Conservation (phyloP, 2,888 invertebrate genomes). For the Bimastos eiseni region DNA sequence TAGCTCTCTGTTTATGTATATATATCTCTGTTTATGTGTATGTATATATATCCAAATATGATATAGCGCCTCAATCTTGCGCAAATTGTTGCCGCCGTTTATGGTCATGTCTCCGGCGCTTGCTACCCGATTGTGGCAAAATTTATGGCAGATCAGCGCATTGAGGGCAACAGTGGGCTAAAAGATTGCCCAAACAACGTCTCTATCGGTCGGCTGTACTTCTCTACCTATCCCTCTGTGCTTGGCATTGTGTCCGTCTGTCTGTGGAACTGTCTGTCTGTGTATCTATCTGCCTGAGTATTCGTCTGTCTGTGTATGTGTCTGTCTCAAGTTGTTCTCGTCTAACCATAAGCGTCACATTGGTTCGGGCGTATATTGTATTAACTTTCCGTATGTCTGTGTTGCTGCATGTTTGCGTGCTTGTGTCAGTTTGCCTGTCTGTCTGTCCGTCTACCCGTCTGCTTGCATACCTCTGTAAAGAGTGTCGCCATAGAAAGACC, state of each 20-base stretch:
- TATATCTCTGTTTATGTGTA: not conserved
- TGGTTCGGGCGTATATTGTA: too few relatives aligned
- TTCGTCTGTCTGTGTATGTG: not conserved
- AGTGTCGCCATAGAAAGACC: too few relatives aligned
- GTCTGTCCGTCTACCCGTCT: too few relatives aligned
- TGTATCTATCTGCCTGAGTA: too few relatives aligned
- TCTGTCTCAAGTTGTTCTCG: too few relatives aligned
- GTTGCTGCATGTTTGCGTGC: not conserved
- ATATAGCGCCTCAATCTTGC: conserved; percentile 13
- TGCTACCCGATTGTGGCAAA: not conserved
- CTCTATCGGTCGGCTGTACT: not conserved
- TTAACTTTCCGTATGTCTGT: not conserved
- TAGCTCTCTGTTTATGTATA: too few relatives aligned
- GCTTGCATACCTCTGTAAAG: too few relatives aligned
- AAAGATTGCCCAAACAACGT: not conserved
- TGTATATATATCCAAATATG: not conserved
- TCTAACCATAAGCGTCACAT: too few relatives aligned
- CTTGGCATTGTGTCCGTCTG: not conserved
- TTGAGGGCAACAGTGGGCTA: not conserved
- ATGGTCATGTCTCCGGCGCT: conserved; percentile 6
- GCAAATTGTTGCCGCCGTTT: not conserved
- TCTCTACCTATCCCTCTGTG: not conserved
- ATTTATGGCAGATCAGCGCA: conserved; percentile 2
- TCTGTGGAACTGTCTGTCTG: not conserved
- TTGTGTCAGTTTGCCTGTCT: too few relatives aligned